A percentile compares a stretch with the other conserved stretches of the same genome.
These are phyloP conservation scores for Eucera pruinosa DNA, from an alignment of 2,888 invertebrate genomes.

Conservation along the genomic window DNA sequence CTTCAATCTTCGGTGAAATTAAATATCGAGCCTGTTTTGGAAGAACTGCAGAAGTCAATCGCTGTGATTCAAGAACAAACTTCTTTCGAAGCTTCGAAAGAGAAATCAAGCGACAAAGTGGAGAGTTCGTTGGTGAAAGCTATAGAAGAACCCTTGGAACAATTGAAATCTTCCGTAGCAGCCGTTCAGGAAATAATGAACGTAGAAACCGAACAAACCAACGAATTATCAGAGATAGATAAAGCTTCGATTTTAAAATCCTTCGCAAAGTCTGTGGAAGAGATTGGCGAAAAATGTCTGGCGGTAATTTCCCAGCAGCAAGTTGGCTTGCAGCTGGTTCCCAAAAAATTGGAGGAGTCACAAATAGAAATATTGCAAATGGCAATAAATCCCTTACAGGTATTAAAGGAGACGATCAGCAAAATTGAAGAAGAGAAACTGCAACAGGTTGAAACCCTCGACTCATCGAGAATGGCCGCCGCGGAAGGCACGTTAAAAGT, in stretches of 20 bases:
- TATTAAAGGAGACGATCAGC: conserved; percentile 57
- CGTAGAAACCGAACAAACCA: conserved; percentile 15
- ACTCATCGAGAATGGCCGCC: conserved; percentile 12
- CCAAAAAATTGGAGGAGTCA: conserved; percentile 24
- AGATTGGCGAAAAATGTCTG: conserved; percentile 51
- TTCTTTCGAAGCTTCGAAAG: conserved; percentile 21
- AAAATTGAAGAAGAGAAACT: conserved; percentile 57
- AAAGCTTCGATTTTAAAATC: conserved; percentile 77
- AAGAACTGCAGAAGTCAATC: conserved; percentile 52
- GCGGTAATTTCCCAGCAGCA: conserved; percentile 50
- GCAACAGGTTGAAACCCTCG: conserved; percentile 46
- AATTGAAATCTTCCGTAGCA: conserved; percentile 59
- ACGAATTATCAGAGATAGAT: conserved; percentile 15
- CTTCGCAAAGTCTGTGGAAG: conserved; percentile 78
- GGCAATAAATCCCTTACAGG: conserved; percentile 54
- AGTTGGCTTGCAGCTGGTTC: conserved; percentile 75
- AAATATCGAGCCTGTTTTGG: conserved; percentile 31
- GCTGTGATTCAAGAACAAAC: conserved; percentile 41
- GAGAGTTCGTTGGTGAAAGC: conserved; percentile 45
- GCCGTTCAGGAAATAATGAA: conserved; percentile 46
- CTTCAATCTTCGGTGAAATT: conserved; percentile 19
- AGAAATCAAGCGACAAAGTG: conserved; percentile 8
- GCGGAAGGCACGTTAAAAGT: conserved; percentile 35
- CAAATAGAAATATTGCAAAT: conserved; percentile 52
- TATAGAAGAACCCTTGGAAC: conserved; percentile 70